A percentile compares a stretch with the other conserved stretches of the same genome.
These are phyloP conservation scores for Saccostrea echinata DNA, from an alignment of 1,140 invertebrate genomes.

Conservation along the genomic window DNA sequence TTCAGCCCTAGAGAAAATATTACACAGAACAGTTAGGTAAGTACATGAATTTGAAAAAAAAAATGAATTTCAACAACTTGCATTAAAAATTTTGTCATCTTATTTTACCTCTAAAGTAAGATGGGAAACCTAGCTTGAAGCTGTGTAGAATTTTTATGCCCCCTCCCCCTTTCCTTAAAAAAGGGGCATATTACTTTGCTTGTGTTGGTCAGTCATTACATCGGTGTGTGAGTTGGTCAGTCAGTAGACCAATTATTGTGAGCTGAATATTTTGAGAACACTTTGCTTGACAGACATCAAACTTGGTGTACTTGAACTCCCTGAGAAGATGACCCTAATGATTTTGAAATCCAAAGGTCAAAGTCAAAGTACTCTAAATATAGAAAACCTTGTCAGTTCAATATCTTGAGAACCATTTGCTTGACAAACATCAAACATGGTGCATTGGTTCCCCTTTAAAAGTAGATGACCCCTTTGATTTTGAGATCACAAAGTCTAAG, in stretches of 20 bases:
- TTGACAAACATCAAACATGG: background rate
- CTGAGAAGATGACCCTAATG: background rate
- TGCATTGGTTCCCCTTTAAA: background rate
- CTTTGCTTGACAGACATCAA: too few relatives aligned
- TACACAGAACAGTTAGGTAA: constrained; percentile 92
- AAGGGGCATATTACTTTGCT: too few relatives aligned
- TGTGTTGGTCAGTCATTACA: too few relatives aligned
- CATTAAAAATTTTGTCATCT: background rate
- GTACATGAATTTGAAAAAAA: too few relatives aligned
- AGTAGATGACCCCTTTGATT: background rate
- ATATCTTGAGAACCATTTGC: background rate
- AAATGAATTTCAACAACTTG: too few relatives aligned
- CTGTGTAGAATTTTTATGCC: too few relatives aligned
- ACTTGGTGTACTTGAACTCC: too few relatives aligned
- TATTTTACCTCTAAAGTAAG: background rate
- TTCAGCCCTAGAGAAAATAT: constrained; percentile 90
- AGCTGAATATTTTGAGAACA: too few relatives aligned
- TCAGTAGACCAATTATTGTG: too few relatives aligned
- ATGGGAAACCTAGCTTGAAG: too few relatives aligned
- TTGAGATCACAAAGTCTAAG: background rate
- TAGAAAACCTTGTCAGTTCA: background rate
- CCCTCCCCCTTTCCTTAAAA: too few relatives aligned
- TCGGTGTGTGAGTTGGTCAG: too few relatives aligned
- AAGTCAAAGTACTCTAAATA: background rate
- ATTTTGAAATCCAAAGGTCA: background rate